These are phyloP conservation scores for Enteromius trimaculatus DNA, from an alignment of 2,797 vertebrate species.

Conservation along the genomic window DNA sequence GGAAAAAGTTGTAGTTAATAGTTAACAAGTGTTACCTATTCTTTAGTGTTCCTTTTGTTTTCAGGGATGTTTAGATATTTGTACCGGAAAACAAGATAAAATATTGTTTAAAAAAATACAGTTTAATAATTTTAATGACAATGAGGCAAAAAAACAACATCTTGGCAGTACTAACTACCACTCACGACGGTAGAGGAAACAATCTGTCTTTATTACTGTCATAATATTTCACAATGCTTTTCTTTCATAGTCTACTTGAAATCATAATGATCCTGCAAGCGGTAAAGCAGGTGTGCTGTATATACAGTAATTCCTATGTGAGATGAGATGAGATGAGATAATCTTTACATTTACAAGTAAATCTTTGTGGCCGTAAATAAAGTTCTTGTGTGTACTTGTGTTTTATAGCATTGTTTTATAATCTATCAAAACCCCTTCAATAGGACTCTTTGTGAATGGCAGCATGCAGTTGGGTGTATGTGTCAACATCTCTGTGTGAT, in stretches of 20 bases:
- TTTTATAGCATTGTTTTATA: conserved; percentile 41
- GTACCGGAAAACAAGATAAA: neutral
- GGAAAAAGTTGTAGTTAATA: too few relatives aligned
- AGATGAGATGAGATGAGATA: conserved; percentile 30
- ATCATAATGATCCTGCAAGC: conserved; percentile 18
- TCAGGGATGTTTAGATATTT: neutral
- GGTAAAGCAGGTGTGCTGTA: conserved; percentile 22
- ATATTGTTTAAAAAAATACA: neutral
- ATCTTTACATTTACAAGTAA: conserved; percentile 3
- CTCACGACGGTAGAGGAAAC: neutral
- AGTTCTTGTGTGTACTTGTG: conserved; percentile 18
- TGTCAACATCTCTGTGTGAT: conserved; percentile 46
- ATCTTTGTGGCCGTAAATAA: neutral
- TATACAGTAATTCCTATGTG: neutral
- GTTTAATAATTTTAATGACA: neutral
- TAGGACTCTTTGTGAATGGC: conserved; percentile 43
- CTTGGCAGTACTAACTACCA: neutral
- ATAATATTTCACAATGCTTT: conserved; percentile 30
- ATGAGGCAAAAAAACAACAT: neutral
- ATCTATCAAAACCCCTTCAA: conserved; percentile 42
- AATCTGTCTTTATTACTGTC: conserved; percentile 20
- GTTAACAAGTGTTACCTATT: too few relatives aligned
- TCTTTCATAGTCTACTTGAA: conserved; percentile 9
- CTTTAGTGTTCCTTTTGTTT: neutral
- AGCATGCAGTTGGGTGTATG: conserved; percentile 26